These are phyloP conservation scores for Sipha flava DNA, from an alignment of 1,140 invertebrate genomes.

Conservation along the genomic window DNA sequence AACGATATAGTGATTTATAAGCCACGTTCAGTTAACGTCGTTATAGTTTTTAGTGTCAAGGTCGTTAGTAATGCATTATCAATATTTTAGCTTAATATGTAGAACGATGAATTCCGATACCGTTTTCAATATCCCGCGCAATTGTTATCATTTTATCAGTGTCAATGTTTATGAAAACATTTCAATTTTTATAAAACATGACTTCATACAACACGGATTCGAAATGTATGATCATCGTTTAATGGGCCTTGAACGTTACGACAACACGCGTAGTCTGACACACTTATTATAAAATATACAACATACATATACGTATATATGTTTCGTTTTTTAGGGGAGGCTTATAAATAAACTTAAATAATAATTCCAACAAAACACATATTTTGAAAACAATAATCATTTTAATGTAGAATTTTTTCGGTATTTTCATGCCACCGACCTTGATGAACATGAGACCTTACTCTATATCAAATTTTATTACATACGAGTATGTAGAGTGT, in stretches of 20 bases:
- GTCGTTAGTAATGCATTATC: neutral
- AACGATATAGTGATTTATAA: neutral
- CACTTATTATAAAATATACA: neutral
- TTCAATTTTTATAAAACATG: neutral
- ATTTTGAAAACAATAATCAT: neutral
- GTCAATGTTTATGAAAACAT: neutral
- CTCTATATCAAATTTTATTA: neutral
- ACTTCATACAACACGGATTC: neutral
- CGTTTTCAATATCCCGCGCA: neutral
- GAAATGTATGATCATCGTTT: neutral
- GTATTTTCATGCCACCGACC: neutral
- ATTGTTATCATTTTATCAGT: neutral
- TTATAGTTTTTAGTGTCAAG: slow-evolving; percentile 20
- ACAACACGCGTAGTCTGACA: neutral
- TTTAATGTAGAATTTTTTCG: neutral
- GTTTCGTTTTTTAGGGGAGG: neutral
- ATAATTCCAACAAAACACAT: neutral
- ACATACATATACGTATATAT: neutral
- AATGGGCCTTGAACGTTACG: neutral
- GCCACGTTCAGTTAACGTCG: neutral
- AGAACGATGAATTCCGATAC: neutral
- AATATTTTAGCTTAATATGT: neutral
- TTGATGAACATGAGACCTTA: slow-evolving; percentile 1
- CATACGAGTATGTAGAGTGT: neutral
- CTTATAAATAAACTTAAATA: neutral